These are phyloP conservation scores for Drosophila melanosoma DNA, from an alignment of 2,888 invertebrate species.

Conservation along the genomic window DNA sequence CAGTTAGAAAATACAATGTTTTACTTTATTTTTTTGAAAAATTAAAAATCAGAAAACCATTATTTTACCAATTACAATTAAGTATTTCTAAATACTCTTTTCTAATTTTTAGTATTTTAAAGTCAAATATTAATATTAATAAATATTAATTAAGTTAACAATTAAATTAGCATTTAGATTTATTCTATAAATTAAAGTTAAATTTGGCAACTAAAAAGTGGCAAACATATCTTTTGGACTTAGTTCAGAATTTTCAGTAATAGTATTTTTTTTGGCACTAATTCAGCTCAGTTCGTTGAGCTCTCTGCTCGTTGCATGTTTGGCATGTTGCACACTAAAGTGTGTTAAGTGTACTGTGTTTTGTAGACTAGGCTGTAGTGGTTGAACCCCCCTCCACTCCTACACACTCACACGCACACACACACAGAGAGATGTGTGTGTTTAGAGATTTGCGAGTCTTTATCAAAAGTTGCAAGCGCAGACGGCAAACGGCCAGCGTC, in stretches of 20 bases:
- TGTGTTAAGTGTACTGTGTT: conserved; percentile 54
- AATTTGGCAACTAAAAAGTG: neutral
- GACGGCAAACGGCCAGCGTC: conserved; percentile 2
- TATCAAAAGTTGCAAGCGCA: conserved; percentile 58
- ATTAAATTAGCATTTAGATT: neutral
- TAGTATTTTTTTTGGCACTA: neutral
- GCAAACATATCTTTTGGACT: neutral
- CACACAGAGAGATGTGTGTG: conserved; percentile 31
- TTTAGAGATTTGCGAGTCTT: conserved; percentile 58
- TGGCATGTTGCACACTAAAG: conserved; percentile 35
- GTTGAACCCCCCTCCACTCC: neutral
- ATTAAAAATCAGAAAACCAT: neutral
- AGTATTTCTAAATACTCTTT: neutral
- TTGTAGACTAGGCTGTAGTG: neutral
- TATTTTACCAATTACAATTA: neutral
- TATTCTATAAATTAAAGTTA: neutral
- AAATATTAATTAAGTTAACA: neutral
- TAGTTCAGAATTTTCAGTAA: neutral
- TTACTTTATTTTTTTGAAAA: neutral
- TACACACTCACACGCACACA: conserved; percentile 1
- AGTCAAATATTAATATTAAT: neutral
- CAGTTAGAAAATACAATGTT: neutral
- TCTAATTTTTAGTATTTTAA: neutral
- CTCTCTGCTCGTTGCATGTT: conserved; percentile 27
- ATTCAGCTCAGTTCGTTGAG: conserved; percentile 15